A percentile compares a stretch with the other conserved stretches of the same genome.
Evolutionary conservation across 2,113 vertebrate genomes (phyloP).

Genomic region (Pteruthius melanotis): DNA sequence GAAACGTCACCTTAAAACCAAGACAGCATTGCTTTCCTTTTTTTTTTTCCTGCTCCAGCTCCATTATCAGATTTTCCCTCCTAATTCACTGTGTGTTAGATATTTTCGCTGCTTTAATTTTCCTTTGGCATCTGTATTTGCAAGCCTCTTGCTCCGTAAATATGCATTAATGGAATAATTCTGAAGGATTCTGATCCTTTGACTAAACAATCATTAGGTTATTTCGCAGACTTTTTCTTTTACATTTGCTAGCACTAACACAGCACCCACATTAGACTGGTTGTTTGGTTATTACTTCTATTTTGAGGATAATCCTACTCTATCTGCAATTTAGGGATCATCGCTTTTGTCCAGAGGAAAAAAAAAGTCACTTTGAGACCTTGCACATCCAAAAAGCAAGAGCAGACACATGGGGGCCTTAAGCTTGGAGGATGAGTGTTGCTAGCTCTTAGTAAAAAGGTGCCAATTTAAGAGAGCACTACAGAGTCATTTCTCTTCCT

Average conservation of each 20-base stretch:
- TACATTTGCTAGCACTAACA: background rate
- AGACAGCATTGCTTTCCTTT: background rate
- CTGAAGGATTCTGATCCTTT: background rate
- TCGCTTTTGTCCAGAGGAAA: background rate
- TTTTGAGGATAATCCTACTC: background rate
- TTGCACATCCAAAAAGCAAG: background rate
- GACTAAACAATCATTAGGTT: background rate
- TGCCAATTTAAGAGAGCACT: background rate
- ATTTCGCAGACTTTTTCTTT: background rate
- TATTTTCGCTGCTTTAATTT: background rate
- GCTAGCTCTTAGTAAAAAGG: rapidly evolving
- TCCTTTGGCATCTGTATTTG: background rate
- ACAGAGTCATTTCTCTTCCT: background rate
- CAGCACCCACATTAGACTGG: background rate
- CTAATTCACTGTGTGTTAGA: background rate
- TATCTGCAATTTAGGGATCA: background rate
- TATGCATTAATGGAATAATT: background rate
- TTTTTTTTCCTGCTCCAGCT: background rate
- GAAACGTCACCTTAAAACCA: background rate
- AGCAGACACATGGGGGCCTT: background rate
- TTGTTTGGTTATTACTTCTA: background rate
- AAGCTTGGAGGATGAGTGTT: background rate
- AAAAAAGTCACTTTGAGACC: background rate
- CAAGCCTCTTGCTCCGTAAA: background rate
- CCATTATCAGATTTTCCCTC: background rate